Evolutionary conservation across 2,888 invertebrate genomes (phyloP), one percentile per base, ranked within the genome.

Genomic region (Campoplex capitator): DNA sequence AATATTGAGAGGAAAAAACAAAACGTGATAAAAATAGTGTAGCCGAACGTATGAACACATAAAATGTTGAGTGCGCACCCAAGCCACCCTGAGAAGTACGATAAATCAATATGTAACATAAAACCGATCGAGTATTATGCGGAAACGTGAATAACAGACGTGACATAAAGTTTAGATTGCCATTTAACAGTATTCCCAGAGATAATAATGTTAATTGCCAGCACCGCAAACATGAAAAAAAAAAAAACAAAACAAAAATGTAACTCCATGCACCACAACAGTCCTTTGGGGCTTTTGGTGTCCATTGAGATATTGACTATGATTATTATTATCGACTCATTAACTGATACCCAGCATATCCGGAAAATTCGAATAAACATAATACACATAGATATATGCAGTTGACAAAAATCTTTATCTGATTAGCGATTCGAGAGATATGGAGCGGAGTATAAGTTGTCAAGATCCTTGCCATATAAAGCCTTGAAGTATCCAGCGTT

Each of bases 131-230:
- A 51, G 67, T 48, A 62, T 58, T 23, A 65, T 54, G 32, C 65
- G 4, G 77, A 56, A 85, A 48, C 81, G 67, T 56, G 56, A 58
- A 77, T 42, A 75, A 77, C 77, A 67, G 81, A 74, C 73, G 51
- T 74, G 73, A 81, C 28, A 73, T 65, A 38, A 75, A 45, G 71
- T 51, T 54, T 54, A 58, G 73, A 71, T 54, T 38, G 35, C 51
- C 67, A 48, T 74, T 65, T 58, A 77, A 51, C 54, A 70, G 6
- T 23, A 42, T 45, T 45, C 68, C 16, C 71, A 58, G 68, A 67
- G 85, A 89, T 90, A 89, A 92, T 92, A 56, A 35, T 74, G 90
- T 92, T 92, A 90, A 93, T 93, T 92, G 90, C 90, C 87, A 23
- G 7, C 2, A 23, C 1, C 1, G 62, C 38, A 67, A 80, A 23